A percentile compares a stretch with the other conserved stretches of the same genome.
Evolutionary conservation across 2,888 invertebrate genomes (phyloP).

Genomic region (Scaptomyza flava): DNA sequence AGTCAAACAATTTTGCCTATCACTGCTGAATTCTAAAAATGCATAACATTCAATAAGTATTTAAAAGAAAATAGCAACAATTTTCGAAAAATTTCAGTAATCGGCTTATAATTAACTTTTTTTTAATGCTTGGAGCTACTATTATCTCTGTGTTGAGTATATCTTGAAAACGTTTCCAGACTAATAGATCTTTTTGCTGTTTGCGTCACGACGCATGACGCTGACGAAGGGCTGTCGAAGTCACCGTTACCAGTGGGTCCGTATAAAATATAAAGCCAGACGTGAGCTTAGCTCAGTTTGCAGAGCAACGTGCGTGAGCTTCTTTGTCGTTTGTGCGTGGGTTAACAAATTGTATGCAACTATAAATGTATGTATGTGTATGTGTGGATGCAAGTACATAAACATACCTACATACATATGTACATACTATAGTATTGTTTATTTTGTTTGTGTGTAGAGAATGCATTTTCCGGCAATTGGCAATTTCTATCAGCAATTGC

Average conservation of each 20-base stretch:
- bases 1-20: background rate
- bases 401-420: background rate
- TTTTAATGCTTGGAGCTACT: background rate
- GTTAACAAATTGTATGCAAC: background rate
- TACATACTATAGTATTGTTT: background rate
- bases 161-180: constrained; percentile 3
- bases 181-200: constrained; percentile 10
- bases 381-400: background rate
- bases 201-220: constrained; percentile 10
- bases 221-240: constrained; percentile 38
- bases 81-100: background rate
- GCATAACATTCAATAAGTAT: background rate
- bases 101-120: background rate
- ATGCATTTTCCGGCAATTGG: constrained; percentile 71
- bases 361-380: background rate
- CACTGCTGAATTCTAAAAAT: constrained; percentile 7
- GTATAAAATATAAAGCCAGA: constrained; percentile 60
- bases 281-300: constrained; percentile 55
- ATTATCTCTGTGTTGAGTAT: background rate
- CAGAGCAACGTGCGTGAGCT: constrained; percentile 46
- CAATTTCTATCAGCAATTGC: constrained; percentile 66
- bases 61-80: background rate
- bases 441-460: constrained; percentile 38
- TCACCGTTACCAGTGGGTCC: constrained; percentile 14
- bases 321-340: constrained; percentile 37